Base-by-base conservation (phyloP, 1,140 invertebrate species). In the Rhizoglyphus robini region DNA sequence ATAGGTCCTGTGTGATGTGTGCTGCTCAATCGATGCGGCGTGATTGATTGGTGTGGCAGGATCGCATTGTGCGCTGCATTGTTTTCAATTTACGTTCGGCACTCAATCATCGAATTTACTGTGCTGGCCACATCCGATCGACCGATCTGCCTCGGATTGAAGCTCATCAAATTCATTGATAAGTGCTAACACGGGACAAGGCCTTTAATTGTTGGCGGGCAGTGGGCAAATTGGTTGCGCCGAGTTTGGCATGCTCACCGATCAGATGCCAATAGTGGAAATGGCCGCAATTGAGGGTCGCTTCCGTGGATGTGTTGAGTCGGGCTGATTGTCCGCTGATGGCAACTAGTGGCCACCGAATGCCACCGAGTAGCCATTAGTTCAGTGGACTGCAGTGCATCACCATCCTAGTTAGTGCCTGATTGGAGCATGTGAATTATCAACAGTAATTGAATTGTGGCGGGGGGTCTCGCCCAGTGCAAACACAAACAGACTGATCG, bases 401-500 rank as follows among this genome's bases (percentile, higher is more conserved):
- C 15, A 15, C 15, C 51, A 8, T 54, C 20, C 51, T 54, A 8
- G 8, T 54, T 54, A 8, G 8, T 54, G 51, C 15, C n/a, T 41
- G 8, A 41, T 41, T 18, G 18, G 36, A 41, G 8, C 8, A 41
- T 41, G 36, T 41, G 36, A 41, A 41, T 18, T 41, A 41, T 41
- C 36, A 41, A 32, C 51, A 54, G 20, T 54, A 54, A 54, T 54
- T 54, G 51, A 54, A 54, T 54, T 54, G 41, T 54, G 20, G 51
- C 51, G 20, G 51, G 51, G 51, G 51, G 51, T 54, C 51, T 54
- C 36, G 36, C 18, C 51, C 51, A 54, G 23, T 54, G 23, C 51
- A 54, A 54, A 54, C 51, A 54, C 51, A 54, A 25, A 54, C 51
- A 54, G 15, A 54, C 51, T 54, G 51, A 54, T 54, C 51, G 51